Evolutionary conservation across 2,113 vertebrate species (phyloP), one percentile per base, ranked within the genome.

Genomic region (Ophiodon elongatus): DNA sequence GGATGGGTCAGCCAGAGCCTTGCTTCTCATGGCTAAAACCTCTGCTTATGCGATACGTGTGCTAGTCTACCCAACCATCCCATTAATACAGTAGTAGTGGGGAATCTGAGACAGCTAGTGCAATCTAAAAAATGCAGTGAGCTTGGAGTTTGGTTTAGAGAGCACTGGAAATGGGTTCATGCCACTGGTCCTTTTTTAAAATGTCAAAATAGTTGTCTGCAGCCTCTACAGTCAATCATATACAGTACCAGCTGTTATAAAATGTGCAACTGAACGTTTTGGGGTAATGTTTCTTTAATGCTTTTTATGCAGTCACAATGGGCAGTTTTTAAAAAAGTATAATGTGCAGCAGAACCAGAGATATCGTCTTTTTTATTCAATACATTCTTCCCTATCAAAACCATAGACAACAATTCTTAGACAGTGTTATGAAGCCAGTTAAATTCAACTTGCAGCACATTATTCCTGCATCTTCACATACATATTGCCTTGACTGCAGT

Each of bases 161-260:
- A 73, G 74, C 64, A 59, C 88, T 68, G 87, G 91, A 92, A 93
- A 94, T 14, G 80, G 21, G 50, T 35, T 54, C 57, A 78, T 47
- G 15, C 43, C 64, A 39, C 33, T 83, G 25, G 37, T 37, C 14
- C 4, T 23, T 68, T 76, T 63, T 72, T 54, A 45, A 74, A 71
- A 64, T 66, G 56, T 68, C 73, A 83, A 97, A 96, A 97, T 97
- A 97, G 96, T 23, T 71, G 27, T 94, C 45, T 60, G 93, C 96
- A 97, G 96, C 94, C 94, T 95, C 91, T 74, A 82, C 92, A 94
- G 96, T 97, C 96, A 97, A 6, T 84, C 67, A 74, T 6, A 25
- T 25, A 25, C 27, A 65, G 73, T 8, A 21, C 31, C 14, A 41
- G 59, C 29, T 64, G 27, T 50, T 37, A 3, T 64, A 69, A 78